A percentile compares a stretch with the other conserved stretches of the same genome.
phyloP scores from a whole-genome alignment of 2,113 vertebrate genomes.

The Vulpes lagopus region DNA sequence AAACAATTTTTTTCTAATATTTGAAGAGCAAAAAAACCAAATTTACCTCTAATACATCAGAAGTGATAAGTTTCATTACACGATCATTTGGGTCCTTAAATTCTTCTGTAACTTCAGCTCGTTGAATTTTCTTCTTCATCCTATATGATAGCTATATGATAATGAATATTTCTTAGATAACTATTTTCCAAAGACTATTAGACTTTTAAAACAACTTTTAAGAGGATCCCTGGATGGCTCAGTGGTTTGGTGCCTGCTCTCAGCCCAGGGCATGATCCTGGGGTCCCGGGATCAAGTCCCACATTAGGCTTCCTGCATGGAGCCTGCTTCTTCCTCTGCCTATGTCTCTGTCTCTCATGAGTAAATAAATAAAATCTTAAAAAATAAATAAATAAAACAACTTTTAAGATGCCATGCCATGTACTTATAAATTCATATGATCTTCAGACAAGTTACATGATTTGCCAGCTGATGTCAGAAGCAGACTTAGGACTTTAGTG shows the following conservation, averaged over 20 bases:
- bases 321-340: too few relatives aligned
- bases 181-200: conserved; percentile 7
- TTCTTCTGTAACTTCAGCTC: conserved; percentile 84
- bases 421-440: background rate
- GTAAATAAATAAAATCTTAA: too few relatives aligned
- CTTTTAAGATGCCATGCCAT: background rate
- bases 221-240: too few relatives aligned
- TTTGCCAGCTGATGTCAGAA: background rate
- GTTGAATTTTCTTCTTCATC: conserved; percentile 84
- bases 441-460: background rate
- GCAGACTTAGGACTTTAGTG: background rate
- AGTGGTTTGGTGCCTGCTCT: too few relatives aligned
- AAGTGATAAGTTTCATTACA: conserved; percentile 87
- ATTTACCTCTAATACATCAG: conserved; percentile 88
- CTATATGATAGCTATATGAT: conserved; percentile 87
- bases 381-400: background rate
- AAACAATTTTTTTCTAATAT: background rate
- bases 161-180: conserved; percentile 50
- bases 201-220: background rate
- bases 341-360: too few relatives aligned
- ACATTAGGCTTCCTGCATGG: too few relatives aligned
- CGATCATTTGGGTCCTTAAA: conserved; percentile 88
- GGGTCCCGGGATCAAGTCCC: too few relatives aligned
- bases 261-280: too few relatives aligned
- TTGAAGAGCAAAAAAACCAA: conserved; percentile 61